phyloP scores from a whole-genome alignment of 2,113 vertebrate species.

The Myanophis thanlyinensis region DNA sequence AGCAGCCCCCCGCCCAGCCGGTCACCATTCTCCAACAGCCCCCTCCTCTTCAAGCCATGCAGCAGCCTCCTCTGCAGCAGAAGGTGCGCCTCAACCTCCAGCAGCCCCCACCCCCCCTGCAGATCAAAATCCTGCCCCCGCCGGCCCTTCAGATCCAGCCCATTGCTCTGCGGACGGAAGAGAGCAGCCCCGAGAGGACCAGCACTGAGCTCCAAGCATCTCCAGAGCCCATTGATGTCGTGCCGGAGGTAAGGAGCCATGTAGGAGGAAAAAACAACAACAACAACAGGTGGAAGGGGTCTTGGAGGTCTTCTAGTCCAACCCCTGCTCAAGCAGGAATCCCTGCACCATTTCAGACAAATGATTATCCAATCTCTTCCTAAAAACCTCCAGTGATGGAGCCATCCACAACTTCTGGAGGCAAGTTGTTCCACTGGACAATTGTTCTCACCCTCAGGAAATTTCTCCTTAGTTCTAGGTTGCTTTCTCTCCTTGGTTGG shows the following conservation, averaged over 20 bases:
- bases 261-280: not conserved
- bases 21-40: conserved; percentile 74
- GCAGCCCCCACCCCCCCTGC: conserved; percentile 79
- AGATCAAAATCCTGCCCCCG: conserved; percentile 78
- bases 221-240: conserved; percentile 63
- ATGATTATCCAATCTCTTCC: too few relatives aligned
- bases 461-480: too few relatives aligned
- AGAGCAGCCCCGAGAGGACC: conserved; percentile 51
- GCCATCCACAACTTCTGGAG: too few relatives aligned
- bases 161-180: conserved; percentile 53
- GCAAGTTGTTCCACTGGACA: too few relatives aligned
- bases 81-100: conserved; percentile 69
- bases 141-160: conserved; percentile 72
- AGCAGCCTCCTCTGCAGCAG: conserved; percentile 80
- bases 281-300: not conserved
- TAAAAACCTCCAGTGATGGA: too few relatives aligned
- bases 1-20: conserved; percentile 81
- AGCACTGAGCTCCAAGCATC: conserved; percentile 58
- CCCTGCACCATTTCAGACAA: too few relatives aligned
- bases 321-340: too few relatives aligned
- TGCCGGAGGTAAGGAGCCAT: conserved; percentile 62
- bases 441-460: too few relatives aligned
- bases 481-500: too few relatives aligned
- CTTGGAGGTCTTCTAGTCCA: too few relatives aligned
- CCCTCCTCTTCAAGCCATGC: conserved; percentile 71